Conservation (phyloP, 2,888 invertebrate species). For the Ctenicera cuprea region DNA sequence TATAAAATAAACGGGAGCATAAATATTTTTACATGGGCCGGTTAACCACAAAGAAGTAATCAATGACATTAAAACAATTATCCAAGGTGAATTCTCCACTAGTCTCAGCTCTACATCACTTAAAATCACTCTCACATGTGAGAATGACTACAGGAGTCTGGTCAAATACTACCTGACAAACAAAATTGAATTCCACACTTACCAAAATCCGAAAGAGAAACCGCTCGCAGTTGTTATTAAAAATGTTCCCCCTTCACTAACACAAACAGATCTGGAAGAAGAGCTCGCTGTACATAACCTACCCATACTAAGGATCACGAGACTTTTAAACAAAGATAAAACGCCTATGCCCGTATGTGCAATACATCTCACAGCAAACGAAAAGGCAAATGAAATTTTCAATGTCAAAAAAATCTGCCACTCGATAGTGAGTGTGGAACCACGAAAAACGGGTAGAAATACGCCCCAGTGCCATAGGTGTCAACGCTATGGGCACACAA, state of each 20-base stretch:
- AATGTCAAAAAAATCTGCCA: slow-evolving; percentile 20
- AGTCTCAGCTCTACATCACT: slow-evolving; percentile 16
- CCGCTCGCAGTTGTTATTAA: slow-evolving; percentile 31
- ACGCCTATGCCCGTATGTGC: slow-evolving; percentile 26
- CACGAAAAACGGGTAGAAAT: slow-evolving; percentile 14
- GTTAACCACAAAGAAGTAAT: background rate
- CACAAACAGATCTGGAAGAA: slow-evolving; percentile 3
- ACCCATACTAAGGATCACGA: slow-evolving; percentile 18
- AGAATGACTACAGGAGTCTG: slow-evolving; percentile 24
- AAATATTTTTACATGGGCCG: slow-evolving; percentile 2
- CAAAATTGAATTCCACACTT: slow-evolving; percentile 25
- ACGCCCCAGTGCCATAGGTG: slow-evolving; percentile 29
- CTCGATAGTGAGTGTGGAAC: slow-evolving; percentile 18
- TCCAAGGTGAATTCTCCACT: background rate
- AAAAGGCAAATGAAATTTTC: slow-evolving; percentile 31
- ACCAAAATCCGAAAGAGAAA: slow-evolving; percentile 24
- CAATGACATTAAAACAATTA: too few relatives aligned
- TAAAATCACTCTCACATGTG: slow-evolving; percentile 11
- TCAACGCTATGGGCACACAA: slow-evolving; percentile 14
- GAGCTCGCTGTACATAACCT: slow-evolving; percentile 21
- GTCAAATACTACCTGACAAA: slow-evolving; percentile 29
- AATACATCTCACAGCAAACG: slow-evolving; percentile 32
- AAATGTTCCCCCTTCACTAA: slow-evolving; percentile 32
- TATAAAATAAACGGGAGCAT: slow-evolving; percentile 20
- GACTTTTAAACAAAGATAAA: slow-evolving; percentile 31